These are phyloP conservation scores for Alosa sapidissima DNA, from an alignment of 2,797 vertebrate species.

Conservation along the genomic window DNA sequence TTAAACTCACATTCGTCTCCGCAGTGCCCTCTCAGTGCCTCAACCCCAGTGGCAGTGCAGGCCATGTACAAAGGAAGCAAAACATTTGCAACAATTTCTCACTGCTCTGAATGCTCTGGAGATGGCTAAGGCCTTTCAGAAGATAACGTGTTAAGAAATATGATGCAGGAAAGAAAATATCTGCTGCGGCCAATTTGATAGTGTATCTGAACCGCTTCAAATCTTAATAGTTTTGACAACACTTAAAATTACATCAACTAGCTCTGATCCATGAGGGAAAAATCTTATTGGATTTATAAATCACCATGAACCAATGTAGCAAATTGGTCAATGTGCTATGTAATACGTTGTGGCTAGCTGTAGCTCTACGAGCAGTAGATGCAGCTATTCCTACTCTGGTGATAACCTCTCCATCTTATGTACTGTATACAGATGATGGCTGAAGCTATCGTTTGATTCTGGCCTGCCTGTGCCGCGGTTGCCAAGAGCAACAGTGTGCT, in stretches of 20 bases:
- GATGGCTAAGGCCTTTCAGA: not conserved
- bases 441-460: not conserved
- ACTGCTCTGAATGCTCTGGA: not conserved
- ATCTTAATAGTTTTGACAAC: not conserved
- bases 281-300: not conserved
- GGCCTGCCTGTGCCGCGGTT: not conserved
- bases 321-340: not conserved
- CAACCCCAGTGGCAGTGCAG: not conserved
- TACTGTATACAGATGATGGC: not conserved
- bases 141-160: not conserved
- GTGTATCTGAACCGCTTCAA: not conserved
- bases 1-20: constrained; percentile 13
- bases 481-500: not conserved
- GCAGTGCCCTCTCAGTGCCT: not conserved
- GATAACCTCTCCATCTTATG: not conserved
- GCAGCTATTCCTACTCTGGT: not conserved
- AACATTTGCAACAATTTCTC: not conserved
- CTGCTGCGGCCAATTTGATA: not conserved
- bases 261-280: not conserved
- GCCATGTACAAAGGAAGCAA: not conserved
- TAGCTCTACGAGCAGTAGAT: not conserved
- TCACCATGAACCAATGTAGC: not conserved
- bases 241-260: not conserved
- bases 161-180: not conserved
- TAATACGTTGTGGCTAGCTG: not conserved